Evolutionary conservation across 2,797 vertebrate species (phyloP).

Genomic region (Protosalanx chinensis): DNA sequence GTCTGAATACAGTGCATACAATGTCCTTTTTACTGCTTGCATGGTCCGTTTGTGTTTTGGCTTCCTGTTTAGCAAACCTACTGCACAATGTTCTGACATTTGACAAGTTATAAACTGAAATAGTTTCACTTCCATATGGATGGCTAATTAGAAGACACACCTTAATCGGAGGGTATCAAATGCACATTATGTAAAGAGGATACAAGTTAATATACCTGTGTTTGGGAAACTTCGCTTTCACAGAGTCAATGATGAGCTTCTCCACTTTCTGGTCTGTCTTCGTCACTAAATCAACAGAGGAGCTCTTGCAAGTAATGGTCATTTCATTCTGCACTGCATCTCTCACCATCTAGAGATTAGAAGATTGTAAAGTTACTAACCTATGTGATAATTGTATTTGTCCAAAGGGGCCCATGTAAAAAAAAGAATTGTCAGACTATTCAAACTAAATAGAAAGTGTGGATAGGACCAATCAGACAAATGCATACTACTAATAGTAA

Average conservation of each 20-base stretch:
- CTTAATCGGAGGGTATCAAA: too few relatives aligned
- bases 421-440: neutral
- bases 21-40: too few relatives aligned
- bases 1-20: neutral
- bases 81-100: neutral
- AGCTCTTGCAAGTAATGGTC: slow-evolving; percentile 86
- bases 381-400: neutral
- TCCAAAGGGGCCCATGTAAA: neutral
- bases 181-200: neutral
- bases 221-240: slow-evolving; percentile 83
- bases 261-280: slow-evolving; percentile 93
- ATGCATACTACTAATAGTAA: neutral
- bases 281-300: slow-evolving; percentile 90
- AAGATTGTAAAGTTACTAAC: neutral
- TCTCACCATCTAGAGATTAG: slow-evolving; percentile 73
- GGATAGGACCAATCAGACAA: neutral
- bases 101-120: too few relatives aligned
- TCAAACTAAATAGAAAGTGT: too few relatives aligned
- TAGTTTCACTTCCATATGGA: too few relatives aligned
- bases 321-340: slow-evolving; percentile 84
- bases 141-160: too few relatives aligned
- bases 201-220: slow-evolving; percentile 77
- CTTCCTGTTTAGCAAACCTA: neutral
- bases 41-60: too few relatives aligned
- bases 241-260: slow-evolving; percentile 85